These are phyloP conservation scores for Bursaphelenchus okinawaensis DNA, from an alignment of 2,888 invertebrate species.

Conservation along the genomic window DNA sequence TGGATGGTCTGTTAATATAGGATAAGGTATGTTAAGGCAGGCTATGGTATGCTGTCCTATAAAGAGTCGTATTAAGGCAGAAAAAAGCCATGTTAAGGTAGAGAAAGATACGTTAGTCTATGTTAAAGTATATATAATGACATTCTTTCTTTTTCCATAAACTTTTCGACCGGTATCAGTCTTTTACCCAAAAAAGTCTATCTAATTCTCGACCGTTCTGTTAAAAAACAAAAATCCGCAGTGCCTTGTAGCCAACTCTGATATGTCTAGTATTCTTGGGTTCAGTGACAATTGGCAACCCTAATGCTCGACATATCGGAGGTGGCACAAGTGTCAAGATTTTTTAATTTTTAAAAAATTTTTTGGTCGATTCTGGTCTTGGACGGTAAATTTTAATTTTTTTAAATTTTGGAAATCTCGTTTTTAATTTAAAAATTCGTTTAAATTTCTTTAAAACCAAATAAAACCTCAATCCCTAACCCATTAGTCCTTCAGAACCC, in stretches of 20 bases:
- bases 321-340: background rate
- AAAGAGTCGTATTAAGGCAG: too few species aligned
- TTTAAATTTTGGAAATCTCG: constrained; percentile 9
- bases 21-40: too few species aligned
- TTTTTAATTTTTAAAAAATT: background rate
- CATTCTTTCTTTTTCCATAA: too few species aligned
- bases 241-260: constrained; percentile 62
- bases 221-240: background rate
- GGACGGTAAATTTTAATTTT: background rate
- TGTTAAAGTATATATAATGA: too few species aligned
- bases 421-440: background rate
- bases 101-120: too few species aligned
- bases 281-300: constrained; percentile 76
- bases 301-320: constrained; percentile 92
- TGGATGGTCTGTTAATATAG: too few species aligned
- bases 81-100: too few species aligned
- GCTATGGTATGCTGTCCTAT: too few species aligned
- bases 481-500: constrained; percentile 67
- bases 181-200: too few species aligned
- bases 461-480: background rate
- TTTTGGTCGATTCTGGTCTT: background rate
- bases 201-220: too few species aligned
- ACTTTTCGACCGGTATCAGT: too few species aligned
- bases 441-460: background rate
- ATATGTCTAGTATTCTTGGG: constrained; percentile 99